phyloP scores from a whole-genome alignment of 2,888 invertebrate genomes.

The Aphodius sticticus region DNA sequence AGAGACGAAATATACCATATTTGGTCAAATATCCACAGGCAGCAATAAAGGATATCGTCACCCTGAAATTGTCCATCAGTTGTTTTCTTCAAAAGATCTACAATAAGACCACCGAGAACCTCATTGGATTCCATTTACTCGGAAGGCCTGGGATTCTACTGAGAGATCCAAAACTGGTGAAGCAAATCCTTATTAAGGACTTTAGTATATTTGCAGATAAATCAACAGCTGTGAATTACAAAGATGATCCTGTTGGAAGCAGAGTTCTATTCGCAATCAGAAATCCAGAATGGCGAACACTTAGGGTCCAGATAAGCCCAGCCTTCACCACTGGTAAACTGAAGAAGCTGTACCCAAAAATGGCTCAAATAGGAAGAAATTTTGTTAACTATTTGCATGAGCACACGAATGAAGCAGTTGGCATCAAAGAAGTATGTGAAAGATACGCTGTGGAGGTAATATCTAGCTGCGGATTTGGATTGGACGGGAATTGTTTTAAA shows the following conservation, averaged over 20 bases:
- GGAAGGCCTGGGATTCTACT: slow-evolving; percentile 9
- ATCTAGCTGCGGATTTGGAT: not conserved
- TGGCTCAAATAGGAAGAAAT: slow-evolving; percentile 50
- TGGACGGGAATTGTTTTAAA: slow-evolving; percentile 12
- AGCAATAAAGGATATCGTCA: not conserved
- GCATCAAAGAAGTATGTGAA: not conserved
- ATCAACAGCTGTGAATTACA: not conserved
- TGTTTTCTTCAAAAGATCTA: not conserved
- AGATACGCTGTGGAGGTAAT: slow-evolving; percentile 8
- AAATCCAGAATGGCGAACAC: slow-evolving; percentile 61
- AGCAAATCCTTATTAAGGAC: slow-evolving; percentile 24
- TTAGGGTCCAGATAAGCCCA: slow-evolving; percentile 61
- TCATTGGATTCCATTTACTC: slow-evolving; percentile 13
- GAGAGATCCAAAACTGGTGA: slow-evolving; percentile 18
- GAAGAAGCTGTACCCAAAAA: slow-evolving; percentile 59
- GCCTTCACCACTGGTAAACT: slow-evolving; percentile 63
- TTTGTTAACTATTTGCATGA: slow-evolving; percentile 5
- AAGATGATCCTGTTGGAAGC: slow-evolving; percentile 11
- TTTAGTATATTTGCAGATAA: slow-evolving; percentile 10
- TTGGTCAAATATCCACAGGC: not conserved
- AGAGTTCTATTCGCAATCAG: slow-evolving; percentile 48
- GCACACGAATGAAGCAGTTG: not conserved
- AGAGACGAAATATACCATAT: not conserved
- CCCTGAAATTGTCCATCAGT: slow-evolving; percentile 5
- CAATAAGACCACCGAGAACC: not conserved